phyloP scores from a whole-genome alignment of 2,113 vertebrate species.

The Lathamus discolor region DNA sequence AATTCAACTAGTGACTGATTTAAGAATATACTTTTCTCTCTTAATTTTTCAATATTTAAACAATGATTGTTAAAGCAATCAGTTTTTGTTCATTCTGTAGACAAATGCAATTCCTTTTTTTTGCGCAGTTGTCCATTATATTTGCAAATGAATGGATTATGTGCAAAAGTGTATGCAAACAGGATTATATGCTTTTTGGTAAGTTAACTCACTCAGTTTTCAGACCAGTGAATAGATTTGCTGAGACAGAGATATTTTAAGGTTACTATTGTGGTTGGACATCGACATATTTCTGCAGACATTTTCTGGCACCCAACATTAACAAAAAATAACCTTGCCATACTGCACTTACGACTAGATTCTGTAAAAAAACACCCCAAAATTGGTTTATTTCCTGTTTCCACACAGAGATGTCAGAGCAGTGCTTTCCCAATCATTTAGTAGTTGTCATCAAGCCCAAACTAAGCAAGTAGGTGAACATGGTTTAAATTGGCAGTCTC shows the following conservation, averaged over 20 bases:
- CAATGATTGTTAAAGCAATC: neutral
- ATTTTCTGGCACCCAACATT: neutral
- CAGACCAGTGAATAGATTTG: neutral
- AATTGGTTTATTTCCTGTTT: neutral
- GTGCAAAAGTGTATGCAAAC: neutral
- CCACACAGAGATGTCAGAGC: neutral
- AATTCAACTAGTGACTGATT: neutral
- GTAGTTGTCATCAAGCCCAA: neutral
- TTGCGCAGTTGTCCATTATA: neutral
- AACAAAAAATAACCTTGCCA: neutral
- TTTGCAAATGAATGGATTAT: neutral
- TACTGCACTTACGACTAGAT: neutral
- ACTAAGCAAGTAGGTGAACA: neutral
- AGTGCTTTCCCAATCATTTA: neutral
- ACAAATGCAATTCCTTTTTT: accelerated
- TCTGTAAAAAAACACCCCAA: neutral
- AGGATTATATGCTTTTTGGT: neutral
- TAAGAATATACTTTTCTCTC: neutral
- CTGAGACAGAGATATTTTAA: neutral
- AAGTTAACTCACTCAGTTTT: neutral
- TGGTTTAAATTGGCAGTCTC: neutral
- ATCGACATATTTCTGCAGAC: neutral
- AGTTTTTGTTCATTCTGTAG: neutral
- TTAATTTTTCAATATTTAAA: neutral
- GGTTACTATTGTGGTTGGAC: neutral